Base-by-base conservation (phyloP, 2,797 vertebrate species). In the Pseudochaenichthys georgianus region DNA sequence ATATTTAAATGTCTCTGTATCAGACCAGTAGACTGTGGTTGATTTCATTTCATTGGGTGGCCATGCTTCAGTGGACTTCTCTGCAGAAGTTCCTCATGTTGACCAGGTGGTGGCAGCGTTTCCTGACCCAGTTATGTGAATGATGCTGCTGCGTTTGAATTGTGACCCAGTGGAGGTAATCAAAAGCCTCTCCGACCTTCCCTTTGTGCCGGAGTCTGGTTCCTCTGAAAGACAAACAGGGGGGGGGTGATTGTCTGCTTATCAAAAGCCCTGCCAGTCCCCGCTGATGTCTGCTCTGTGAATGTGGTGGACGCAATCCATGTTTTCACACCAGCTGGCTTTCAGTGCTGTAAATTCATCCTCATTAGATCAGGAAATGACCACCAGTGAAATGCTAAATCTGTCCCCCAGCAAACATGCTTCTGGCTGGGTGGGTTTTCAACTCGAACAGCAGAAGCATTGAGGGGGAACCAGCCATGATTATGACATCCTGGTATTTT, bases 91-190 rank as follows among this genome's bases (percentile, higher is more conserved):
- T 77, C 73, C 68, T 16, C 13, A 2, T 23, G 67, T 43, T 69
- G 58, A 58, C 85, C 88, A 88, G 81, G 16, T 77, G 88, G 75
- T 87, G 89, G 86, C 62, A 53, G 69, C 4, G 13, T 67, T 13
- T 62, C 48, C 63, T 88, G 81, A 76, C 79, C 74, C 75, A 84
- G 57, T 83, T 84, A 66, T 45, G 65, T 42, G 34, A 64, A 59
- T 53, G 55, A 47, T 67, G 43, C 52, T 10, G 9, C 63, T 74
- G 63, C 7, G 34, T 79, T 71, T 70, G 65, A 80, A 70, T 69
- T 60, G 68, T 70, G 71, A 85, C 62, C 80, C 59, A 48, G 19
- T 51, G 64, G 81, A 84, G 72, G 53, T 64, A 80, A 82, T 81
- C 69, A 81, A 80, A 80, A 28, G 68, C 59, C 66, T 81, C 59